Base-by-base conservation (phyloP, 2,797 vertebrate species). In the Scolopax bukidnonensis region DNA sequence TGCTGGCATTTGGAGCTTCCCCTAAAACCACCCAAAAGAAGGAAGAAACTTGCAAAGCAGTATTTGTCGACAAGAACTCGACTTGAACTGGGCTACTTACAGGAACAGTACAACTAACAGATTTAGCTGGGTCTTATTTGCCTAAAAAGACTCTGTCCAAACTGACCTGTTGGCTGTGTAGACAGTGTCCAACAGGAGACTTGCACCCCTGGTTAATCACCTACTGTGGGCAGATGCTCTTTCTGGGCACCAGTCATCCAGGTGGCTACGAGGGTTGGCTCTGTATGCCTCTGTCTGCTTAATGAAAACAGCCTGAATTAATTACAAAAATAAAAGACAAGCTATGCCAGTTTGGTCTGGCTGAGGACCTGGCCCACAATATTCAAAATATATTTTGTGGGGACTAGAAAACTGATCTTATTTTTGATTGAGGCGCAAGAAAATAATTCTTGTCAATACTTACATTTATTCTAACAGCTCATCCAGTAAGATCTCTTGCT, bases 221-320 rank as follows among this genome's bases (percentile, higher is more conserved):
- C 80, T 90, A 0, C 41, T 27, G 40, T 3, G 63, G 83, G 48
- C 73, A 65, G 79, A n/a, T 75, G 69, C 65, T 78, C 69, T 23
- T 70, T 25, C 79, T 85, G 80, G 50, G 63, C 19, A 11, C 4
- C 30, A 9, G 77, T 16, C 0, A 1, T 73, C 53, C 89, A 78
- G 87, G 86, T 91, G 85, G 79, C 83, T 70, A 28, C 53, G 38
- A 41, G 90, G 65, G n/a, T 18, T 87, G 78, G 61, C 91, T 94
- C 89, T 15, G 0, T 48, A 13, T 40, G 50, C 70, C 80, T 74
- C 41, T 78, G 61, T 69, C 87, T 94, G 89, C 81, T 77, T 30
- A 13, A 64, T 38, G 71, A 50, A 77, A 93, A 80, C 71, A 85
- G 81, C 81, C 71, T 74, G 68, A 77, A 89, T 90, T 89, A 60